phyloP scores from a whole-genome alignment of 2,888 invertebrate species.

The Drosophila picticornis region DNA sequence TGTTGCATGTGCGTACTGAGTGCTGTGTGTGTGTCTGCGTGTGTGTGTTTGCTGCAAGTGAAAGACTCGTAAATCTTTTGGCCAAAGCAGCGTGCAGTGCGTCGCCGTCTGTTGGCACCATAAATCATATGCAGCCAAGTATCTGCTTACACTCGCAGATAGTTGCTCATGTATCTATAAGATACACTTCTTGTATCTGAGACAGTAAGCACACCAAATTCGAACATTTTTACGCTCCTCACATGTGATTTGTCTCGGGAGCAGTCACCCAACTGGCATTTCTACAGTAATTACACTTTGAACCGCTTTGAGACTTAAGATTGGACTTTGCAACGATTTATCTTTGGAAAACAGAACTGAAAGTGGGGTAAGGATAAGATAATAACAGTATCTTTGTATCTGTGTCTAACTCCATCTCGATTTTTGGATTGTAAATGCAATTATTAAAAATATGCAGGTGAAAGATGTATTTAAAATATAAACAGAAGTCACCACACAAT shows the following conservation, averaged over 20 bases:
- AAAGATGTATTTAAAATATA: neutral
- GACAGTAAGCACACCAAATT: slow-evolving; percentile 46
- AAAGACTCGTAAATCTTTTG: slow-evolving; percentile 72
- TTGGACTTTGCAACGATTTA: neutral
- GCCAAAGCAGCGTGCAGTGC: slow-evolving; percentile 47
- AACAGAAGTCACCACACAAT: neutral
- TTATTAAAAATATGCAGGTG: neutral
- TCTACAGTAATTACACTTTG: slow-evolving; percentile 35
- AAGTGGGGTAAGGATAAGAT: neutral
- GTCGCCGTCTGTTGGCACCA: slow-evolving; percentile 63
- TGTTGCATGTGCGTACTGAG: slow-evolving; percentile 43
- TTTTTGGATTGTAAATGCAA: neutral
- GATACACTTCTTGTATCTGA: slow-evolving; percentile 35
- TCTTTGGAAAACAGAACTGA: neutral
- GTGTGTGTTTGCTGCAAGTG: slow-evolving; percentile 44
- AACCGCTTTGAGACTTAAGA: neutral
- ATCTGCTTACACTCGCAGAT: slow-evolving; percentile 35
- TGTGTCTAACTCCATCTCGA: neutral
- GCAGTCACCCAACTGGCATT: slow-evolving; percentile 22
- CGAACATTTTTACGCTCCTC: slow-evolving; percentile 59
- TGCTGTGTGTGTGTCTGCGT: slow-evolving; percentile 46
- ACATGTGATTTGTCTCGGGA: slow-evolving; percentile 42
- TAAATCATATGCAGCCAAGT: slow-evolving; percentile 77
- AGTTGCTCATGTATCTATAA: slow-evolving; percentile 33
- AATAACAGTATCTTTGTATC: neutral